A percentile compares a stretch with the other conserved stretches of the same genome.
Conservation (phyloP, 1,140 invertebrate species). For the Papilio polytes region DNA sequence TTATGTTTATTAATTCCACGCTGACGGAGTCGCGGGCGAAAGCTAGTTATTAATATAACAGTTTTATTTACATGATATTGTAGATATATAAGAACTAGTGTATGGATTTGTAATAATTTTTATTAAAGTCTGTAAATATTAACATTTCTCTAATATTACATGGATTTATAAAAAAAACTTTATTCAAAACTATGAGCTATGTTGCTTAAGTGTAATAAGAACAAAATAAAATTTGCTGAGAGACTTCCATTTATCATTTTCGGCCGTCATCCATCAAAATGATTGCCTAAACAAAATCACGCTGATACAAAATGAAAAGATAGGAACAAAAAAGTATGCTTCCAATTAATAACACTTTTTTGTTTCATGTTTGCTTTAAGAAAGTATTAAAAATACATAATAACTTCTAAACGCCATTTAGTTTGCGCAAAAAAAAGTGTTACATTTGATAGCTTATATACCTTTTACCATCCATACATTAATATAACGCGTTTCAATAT, state of each 20-base stretch:
- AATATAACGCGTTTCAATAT: no score
- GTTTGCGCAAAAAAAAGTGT: no score
- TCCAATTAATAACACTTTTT: not conserved
- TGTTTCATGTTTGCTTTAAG: not conserved
- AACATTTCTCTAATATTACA: no score
- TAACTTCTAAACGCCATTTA: no score
- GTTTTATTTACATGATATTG: not conserved
- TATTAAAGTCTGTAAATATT: not conserved
- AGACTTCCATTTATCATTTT: slow-evolving; percentile 4
- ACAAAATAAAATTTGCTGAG: not conserved
- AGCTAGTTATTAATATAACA: no score
- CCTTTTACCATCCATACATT: no score
- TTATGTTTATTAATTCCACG: no score
- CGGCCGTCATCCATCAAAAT: slow-evolving; percentile 20
- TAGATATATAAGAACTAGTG: not conserved
- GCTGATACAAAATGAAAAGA: slow-evolving; percentile 2
- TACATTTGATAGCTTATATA: no score
- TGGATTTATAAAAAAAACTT: not conserved
- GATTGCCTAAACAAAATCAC: slow-evolving; percentile 19
- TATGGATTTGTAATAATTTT: not conserved
- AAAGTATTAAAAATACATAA: not conserved
- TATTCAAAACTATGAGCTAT: not conserved
- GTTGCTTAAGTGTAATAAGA: not conserved
- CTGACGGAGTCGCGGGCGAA: no score
- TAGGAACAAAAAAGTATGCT: not conserved